These are phyloP conservation scores for Augochlorella aurata DNA, from an alignment of 2,888 invertebrate genomes.

Conservation along the genomic window DNA sequence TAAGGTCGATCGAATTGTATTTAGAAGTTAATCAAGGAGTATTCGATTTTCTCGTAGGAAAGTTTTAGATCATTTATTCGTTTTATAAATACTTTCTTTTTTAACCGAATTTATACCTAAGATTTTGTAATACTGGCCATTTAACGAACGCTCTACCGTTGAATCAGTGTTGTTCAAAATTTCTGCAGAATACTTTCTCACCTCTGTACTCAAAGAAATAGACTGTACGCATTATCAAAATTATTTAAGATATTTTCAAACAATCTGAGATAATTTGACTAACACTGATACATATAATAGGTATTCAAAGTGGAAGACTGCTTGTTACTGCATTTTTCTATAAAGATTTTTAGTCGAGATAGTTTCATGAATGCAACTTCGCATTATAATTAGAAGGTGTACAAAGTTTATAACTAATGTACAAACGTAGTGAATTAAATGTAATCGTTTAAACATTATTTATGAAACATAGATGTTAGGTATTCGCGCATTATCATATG, in stretches of 20 bases:
- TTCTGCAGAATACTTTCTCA: background rate
- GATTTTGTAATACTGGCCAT: slow-evolving; percentile 11
- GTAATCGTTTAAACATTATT: slow-evolving; percentile 53
- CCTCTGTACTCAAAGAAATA: slow-evolving; percentile 9
- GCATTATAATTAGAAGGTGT: slow-evolving; percentile 33
- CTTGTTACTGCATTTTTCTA: slow-evolving; percentile 59
- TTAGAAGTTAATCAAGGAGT: slow-evolving; percentile 13
- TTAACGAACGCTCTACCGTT: background rate
- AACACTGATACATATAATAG: slow-evolving; percentile 12
- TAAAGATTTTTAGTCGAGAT: slow-evolving; percentile 29
- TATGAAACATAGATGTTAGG: slow-evolving; percentile 48
- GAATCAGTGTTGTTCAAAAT: slow-evolving; percentile 23
- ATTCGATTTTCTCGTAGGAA: background rate
- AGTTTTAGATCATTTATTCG: background rate
- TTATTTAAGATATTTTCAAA: slow-evolving; percentile 5
- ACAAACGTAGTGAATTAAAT: slow-evolving; percentile 54
- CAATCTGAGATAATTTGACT: background rate
- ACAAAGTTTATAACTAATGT: slow-evolving; percentile 56
- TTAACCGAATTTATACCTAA: slow-evolving; percentile 15
- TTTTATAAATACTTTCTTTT: slow-evolving; percentile 8
- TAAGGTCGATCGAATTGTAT: slow-evolving; percentile 16
- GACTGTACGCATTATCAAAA: slow-evolving; percentile 25
- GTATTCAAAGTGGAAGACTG: slow-evolving; percentile 60
- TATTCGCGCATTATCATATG: slow-evolving; percentile 27
- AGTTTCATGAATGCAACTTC: slow-evolving; percentile 17